Evolutionary conservation across 2,797 vertebrate genomes (phyloP).

Genomic region (Scarus forsteni): DNA sequence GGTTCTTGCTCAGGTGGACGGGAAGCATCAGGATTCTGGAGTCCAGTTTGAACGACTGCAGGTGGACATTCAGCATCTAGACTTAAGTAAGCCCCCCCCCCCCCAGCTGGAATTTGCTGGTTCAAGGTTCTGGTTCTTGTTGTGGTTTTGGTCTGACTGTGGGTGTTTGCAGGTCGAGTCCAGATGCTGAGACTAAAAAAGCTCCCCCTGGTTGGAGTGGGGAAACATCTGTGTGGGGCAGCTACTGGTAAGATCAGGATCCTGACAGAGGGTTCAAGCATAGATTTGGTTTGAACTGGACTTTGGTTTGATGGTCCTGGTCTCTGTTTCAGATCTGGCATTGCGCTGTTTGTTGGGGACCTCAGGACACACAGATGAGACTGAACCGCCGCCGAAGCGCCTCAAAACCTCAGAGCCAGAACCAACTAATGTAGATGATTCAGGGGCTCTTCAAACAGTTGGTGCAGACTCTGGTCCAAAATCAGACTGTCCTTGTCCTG

Average conservation of each 20-base stretch:
- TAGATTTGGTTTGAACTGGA: not conserved
- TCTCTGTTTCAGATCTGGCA: conserved; percentile 88
- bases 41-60: conserved; percentile 92
- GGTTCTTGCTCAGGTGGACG: conserved; percentile 89
- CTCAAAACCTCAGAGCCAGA: conserved; percentile 64
- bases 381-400: conserved; percentile 84
- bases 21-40: conserved; percentile 89
- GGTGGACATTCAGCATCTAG: conserved; percentile 96
- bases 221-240: conserved; percentile 95
- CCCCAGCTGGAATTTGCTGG: not conserved
- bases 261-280: too few relatives aligned
- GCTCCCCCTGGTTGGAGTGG: conserved; percentile 91
- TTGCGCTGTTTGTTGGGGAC: conserved; percentile 91
- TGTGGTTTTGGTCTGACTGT: conserved; percentile 4
- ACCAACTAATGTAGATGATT: not conserved
- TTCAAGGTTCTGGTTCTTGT: not conserved
- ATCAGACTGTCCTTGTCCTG: not conserved
- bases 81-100: conserved; percentile 85
- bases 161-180: conserved; percentile 84
- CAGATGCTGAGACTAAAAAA: conserved; percentile 84
- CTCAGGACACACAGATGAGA: not conserved
- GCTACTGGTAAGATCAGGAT: conserved; percentile 89
- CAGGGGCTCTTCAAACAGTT: not conserved
- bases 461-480: not conserved
- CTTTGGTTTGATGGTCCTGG: not conserved